Percentiles rank a stretch among this genome's conserved stretches.
Conservation (phyloP, 2,888 invertebrate species). For the Thymelicus sylvestris region DNA sequence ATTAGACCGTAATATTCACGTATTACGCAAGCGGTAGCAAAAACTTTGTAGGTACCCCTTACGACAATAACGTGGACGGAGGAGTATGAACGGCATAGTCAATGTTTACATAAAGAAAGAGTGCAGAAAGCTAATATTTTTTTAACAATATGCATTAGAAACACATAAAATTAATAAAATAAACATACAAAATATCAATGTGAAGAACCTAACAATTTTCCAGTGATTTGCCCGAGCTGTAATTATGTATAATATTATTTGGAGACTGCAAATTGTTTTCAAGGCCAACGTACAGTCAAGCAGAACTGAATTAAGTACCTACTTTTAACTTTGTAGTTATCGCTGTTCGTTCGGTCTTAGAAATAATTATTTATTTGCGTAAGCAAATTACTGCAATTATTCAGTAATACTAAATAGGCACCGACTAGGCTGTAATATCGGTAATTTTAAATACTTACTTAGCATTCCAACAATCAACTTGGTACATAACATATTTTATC, state of each 20-base stretch:
- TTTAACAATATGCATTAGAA: too few relatives aligned
- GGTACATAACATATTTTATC: too few relatives aligned
- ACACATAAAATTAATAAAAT: too few relatives aligned
- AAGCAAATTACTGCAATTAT: conserved; percentile 26
- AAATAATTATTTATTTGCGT: conserved; percentile 26
- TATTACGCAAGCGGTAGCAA: too few relatives aligned
- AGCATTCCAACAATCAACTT: background rate
- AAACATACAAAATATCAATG: too few relatives aligned
- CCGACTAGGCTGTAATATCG: background rate
- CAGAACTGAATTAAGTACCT: conserved; percentile 19
- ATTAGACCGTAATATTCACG: too few relatives aligned
- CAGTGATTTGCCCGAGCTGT: conserved; percentile 12
- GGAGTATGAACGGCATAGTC: too few relatives aligned
- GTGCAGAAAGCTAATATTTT: too few relatives aligned
- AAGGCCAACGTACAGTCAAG: conserved; percentile 26
- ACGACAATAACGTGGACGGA: too few relatives aligned
- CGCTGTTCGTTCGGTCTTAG: conserved; percentile 5
- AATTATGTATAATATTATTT: conserved; percentile 17
- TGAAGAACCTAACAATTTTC: conserved; percentile 9
- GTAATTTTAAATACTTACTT: background rate
- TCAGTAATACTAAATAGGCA: background rate
- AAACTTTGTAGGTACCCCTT: too few relatives aligned
- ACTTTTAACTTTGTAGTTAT: conserved; percentile 10
- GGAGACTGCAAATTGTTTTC: conserved; percentile 22
- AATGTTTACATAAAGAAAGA: too few relatives aligned